Evolutionary conservation across 2,797 vertebrate genomes (phyloP).

Genomic region (Cossypha dichroa): DNA sequence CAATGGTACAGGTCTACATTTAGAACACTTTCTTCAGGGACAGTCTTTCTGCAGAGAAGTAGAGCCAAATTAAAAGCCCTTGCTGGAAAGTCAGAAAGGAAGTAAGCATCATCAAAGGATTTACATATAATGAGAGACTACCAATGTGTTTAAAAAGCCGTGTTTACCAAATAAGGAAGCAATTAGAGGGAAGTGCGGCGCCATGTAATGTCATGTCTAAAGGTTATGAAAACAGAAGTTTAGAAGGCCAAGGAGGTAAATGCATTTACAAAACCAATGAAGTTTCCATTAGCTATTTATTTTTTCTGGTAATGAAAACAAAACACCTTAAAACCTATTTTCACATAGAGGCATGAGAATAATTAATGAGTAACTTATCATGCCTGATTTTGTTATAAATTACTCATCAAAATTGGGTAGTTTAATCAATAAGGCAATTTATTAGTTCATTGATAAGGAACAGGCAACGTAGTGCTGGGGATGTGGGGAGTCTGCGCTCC

Average conservation of each 20-base stretch:
- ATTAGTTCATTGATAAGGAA: too few species aligned
- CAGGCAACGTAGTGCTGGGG: too few species aligned
- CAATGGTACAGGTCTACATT: not conserved
- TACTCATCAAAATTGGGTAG: too few species aligned
- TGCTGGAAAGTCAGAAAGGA: not conserved
- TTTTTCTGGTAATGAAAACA: not conserved
- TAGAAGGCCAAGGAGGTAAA: not conserved
- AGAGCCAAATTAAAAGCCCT: not conserved
- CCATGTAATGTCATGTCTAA: not conserved
- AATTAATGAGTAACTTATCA: not conserved
- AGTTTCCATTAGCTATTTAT: not conserved
- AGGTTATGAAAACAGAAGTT: not conserved
- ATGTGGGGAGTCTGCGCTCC: too few species aligned
- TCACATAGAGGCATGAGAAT: not conserved
- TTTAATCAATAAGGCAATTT: too few species aligned
- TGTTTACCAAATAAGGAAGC: not conserved
- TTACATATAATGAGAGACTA: not conserved
- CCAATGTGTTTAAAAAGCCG: not conserved
- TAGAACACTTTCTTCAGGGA: not conserved
- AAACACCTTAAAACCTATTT: not conserved
- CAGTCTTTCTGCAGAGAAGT: not conserved
- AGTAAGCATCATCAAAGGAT: not conserved
- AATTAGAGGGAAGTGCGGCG: not conserved
- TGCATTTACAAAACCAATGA: not conserved
- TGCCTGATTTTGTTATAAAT: not conserved